Conservation (phyloP, 2,888 invertebrate species). For the Ceraclea dissimilis region DNA sequence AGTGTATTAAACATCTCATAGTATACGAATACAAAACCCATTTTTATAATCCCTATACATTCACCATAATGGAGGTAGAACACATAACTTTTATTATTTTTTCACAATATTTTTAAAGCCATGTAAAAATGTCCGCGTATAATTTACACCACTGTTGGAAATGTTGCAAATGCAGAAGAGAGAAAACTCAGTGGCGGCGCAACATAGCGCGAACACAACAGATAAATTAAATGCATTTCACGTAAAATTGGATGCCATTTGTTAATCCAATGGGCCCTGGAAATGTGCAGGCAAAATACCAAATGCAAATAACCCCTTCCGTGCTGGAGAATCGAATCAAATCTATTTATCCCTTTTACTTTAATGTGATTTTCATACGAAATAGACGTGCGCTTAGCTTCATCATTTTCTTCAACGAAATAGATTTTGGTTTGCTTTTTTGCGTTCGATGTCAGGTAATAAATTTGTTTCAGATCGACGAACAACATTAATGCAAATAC, state of each 20-base stretch:
- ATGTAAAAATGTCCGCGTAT: neutral
- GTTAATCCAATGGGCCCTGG: slow-evolving; percentile 21
- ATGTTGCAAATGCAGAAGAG: neutral
- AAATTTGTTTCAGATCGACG: too few species aligned
- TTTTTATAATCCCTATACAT: neutral
- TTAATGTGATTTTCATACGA: too few species aligned
- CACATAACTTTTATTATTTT: neutral
- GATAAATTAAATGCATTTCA: slow-evolving; percentile 23
- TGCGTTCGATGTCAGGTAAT: too few species aligned
- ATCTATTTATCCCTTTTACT: too few species aligned
- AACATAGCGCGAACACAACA: slow-evolving; percentile 2
- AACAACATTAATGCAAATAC: too few species aligned
- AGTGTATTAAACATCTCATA: neutral
- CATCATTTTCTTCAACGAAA: too few species aligned
- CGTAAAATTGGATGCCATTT: slow-evolving; percentile 23
- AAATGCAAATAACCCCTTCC: slow-evolving; percentile 15
- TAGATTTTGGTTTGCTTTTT: too few species aligned
- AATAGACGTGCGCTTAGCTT: too few species aligned
- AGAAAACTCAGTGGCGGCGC: neutral
- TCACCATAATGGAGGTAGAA: neutral
- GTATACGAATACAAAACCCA: neutral
- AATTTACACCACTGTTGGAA: slow-evolving; percentile 1
- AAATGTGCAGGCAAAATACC: slow-evolving; percentile 20
- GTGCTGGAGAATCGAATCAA: neutral
- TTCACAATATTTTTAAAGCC: neutral